These are phyloP conservation scores for Oligia latruncula DNA, from an alignment of 2,888 invertebrate genomes.

Conservation along the genomic window DNA sequence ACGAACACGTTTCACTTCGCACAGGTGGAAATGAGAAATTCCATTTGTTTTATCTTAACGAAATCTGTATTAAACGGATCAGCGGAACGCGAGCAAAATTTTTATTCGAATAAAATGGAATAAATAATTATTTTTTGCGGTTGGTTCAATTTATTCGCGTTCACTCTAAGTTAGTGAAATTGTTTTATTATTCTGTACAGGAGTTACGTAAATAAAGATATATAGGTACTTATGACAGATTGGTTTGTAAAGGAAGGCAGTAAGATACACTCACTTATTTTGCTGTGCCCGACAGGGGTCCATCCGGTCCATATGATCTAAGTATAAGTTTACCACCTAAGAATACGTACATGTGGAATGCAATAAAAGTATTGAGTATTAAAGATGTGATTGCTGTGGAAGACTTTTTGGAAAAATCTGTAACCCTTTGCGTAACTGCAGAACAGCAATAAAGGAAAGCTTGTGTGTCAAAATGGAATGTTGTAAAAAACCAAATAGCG, in stretches of 20 bases:
- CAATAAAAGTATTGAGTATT: too few species aligned
- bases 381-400: background rate
- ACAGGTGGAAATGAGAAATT: constrained; percentile 57
- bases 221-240: constrained; percentile 15
- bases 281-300: too few species aligned
- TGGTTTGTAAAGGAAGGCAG: constrained; percentile 4
- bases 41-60: constrained; percentile 64
- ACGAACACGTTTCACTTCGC: constrained; percentile 28
- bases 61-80: constrained; percentile 61
- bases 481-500: background rate
- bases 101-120: constrained; percentile 45
- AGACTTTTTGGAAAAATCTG: background rate
- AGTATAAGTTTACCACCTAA: too few species aligned
- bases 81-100: constrained; percentile 50
- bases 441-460: background rate
- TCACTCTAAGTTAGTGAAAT: constrained; percentile 38
- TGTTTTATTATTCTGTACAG: constrained; percentile 37
- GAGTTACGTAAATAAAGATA: constrained; percentile 14
- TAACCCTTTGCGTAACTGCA: background rate
- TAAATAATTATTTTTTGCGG: constrained; percentile 46
- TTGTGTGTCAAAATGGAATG: background rate
- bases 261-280: background rate
- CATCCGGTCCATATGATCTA: too few species aligned
- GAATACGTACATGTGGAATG: too few species aligned
- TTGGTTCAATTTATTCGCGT: constrained; percentile 32